Base-by-base conservation (phyloP, 2,888 invertebrate species). In the Busseola fusca region DNA sequence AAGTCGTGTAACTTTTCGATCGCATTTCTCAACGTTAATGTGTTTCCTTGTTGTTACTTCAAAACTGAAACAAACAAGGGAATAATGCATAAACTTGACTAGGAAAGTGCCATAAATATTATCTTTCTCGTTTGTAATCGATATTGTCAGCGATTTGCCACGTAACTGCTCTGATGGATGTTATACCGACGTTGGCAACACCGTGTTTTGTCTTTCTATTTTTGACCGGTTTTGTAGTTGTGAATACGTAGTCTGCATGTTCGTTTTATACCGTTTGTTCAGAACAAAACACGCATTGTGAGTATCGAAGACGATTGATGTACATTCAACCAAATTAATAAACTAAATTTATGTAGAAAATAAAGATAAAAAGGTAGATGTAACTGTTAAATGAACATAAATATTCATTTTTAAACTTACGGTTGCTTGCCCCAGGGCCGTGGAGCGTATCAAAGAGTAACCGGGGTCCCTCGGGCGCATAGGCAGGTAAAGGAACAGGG, bases 141-240 rank as follows among this genome's bases (percentile, higher is more conserved):
- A 93, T 92, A 91, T 89, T 90, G 91, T 92, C 90, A 90, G 89
- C 90, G 89, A 92, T 92, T 92, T 91, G 91, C 90, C 86, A 86
- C 87, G 90, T 90, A 89, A 89, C 89, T 83, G 82, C 77, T 85
- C 83, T 92, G 91, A 93, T 91, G 87, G 88, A 93, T 92, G 92
- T 87, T 87, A 80, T 87, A 84, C 83, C 86, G 80, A 87, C 85
- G 87, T 80, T 87, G 83, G 86, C 89, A 90, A 90, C 86, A 89
- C 87, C 84, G 84, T 87, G 86, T 88, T 90, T 89, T 87, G 83
- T 87, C 82, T 86, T 85, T 85, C 84, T 87, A 78, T 79, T 83
- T 79, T 85, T 82, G 78, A 82, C 81, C 84, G 68, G 83, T 82
- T 72, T 70, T 58, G 50, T 50, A 67, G 54, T 57, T 57, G 18